Evolutionary conservation across 2,113 vertebrate species (phyloP), one percentile per base, ranked within the genome.

Genomic region (Catharus minimus): DNA sequence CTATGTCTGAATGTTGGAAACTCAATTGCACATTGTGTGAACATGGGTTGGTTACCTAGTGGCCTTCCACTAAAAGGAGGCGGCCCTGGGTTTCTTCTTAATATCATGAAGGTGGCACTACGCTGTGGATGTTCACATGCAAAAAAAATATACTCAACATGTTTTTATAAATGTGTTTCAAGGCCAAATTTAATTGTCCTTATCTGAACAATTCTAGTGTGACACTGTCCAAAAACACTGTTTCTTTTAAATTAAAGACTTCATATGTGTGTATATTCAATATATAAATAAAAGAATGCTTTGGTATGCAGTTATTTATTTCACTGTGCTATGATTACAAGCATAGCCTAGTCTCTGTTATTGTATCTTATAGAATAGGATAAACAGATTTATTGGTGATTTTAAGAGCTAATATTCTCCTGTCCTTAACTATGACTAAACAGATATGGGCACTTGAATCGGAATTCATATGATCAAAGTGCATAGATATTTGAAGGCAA

Each of bases 11-110:
- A 89, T 65, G 86, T 38, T 73, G 88, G 87, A 92, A 90, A 93
- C 73, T 95, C 89, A 93, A 46, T 96, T 96, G 92, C 69, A 67
- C 26, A 72, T 44, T 61, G 15, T 46, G n/a, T 96, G 96, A 82
- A 83, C 76, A 68, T 53, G 60, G 20, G 62, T 50, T 82, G 57
- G 92, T 95, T 90, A 94, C 33, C 44, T 56, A 14, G 30, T 57
- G 75, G 72, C 41, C 79, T 96, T 92, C 61, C 56, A 86, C 16
- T 52, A 44, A 46, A 72, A 73, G 38, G 20, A 23, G 39, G n/a
- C 67, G 41, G 68, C 33, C 47, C n/a, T 80, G 50, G 23, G 38
- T 43, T 75, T 80, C 93, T 96, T 79, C 73, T 78, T 72, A 92
- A 80, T 61, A 75, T 62, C 7, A 32, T 58, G 55, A 78, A 58